Evolutionary conservation across 1,140 invertebrate genomes (phyloP).

Genomic region (Drosophila nigrodunni): DNA sequence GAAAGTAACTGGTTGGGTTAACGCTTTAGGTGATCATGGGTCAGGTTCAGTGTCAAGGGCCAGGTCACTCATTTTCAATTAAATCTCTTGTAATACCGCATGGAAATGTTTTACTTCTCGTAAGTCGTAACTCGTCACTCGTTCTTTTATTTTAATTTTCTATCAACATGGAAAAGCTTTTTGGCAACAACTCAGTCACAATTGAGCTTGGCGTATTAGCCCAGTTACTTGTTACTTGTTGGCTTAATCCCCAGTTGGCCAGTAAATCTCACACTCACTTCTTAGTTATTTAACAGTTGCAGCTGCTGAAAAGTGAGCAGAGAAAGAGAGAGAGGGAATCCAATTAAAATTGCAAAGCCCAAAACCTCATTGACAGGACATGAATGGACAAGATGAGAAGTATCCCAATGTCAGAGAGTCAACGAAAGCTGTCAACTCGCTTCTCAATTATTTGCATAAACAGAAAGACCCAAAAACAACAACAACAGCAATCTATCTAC

Average conservation of each 20-base stretch:
- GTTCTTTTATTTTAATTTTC: not conserved
- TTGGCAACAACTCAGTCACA: conserved; percentile 15
- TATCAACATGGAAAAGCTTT: conserved; percentile 47
- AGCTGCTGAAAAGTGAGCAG: conserved; percentile 4
- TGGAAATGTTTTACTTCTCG: conserved; percentile 27
- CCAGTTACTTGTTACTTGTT: conserved; percentile 11
- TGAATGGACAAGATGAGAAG: conserved; percentile 12
- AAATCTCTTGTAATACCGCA: conserved; percentile 46
- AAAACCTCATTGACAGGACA: conserved; percentile 27
- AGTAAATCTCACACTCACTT: conserved; percentile 36
- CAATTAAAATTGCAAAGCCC: conserved; percentile 50
- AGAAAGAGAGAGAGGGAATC: conserved; percentile 1
- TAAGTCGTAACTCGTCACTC: not conserved
- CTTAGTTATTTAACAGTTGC: conserved; percentile 9
- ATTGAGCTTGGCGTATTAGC: not conserved
- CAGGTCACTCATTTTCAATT: conserved; percentile 42
- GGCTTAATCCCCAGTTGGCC: conserved; percentile 20
- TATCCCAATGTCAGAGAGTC: conserved; percentile 22
- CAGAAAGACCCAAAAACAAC: conserved; percentile 11
- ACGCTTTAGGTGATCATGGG: conserved; percentile 18
- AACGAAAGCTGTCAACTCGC: conserved; percentile 43
- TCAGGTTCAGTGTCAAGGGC: conserved; percentile 51
- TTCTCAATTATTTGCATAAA: conserved; percentile 51
- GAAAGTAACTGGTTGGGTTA: conserved; percentile 8
- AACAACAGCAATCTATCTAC: conserved; percentile 5